Conservation (phyloP, 2,888 invertebrate genomes). For the Agonopterix subpropinquella region DNA sequence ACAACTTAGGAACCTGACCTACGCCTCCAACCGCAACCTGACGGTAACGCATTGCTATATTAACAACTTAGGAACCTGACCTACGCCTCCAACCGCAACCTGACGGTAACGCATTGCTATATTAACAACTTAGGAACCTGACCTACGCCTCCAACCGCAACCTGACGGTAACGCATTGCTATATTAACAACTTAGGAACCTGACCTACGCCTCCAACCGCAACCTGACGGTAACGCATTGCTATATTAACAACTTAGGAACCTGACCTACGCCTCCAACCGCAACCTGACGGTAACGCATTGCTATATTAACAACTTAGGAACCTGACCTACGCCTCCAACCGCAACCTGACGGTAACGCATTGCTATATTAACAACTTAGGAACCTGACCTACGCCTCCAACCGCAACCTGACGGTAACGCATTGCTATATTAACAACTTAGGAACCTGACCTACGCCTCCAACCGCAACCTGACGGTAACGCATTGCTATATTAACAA, state of each 20-base stretch:
- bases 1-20: slow-evolving; percentile 86
- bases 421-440: too few relatives aligned
- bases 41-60: too few relatives aligned
- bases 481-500: too few relatives aligned
- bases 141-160: slow-evolving; percentile 89
- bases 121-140: slow-evolving; percentile 87
- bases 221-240: slow-evolving; percentile 86
- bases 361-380: too few relatives aligned
- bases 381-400: slow-evolving; percentile 87
- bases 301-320: slow-evolving; percentile 88
- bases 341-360: slow-evolving; percentile 85
- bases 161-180: slow-evolving; percentile 83
- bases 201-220: slow-evolving; percentile 87
- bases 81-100: slow-evolving; percentile 86
- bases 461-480: slow-evolving; percentile 88
- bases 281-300: slow-evolving; percentile 86
- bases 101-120: slow-evolving; percentile 85
- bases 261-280: slow-evolving; percentile 86
- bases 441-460: slow-evolving; percentile 86
- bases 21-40: slow-evolving; percentile 87
- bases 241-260: slow-evolving; percentile 89
- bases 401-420: slow-evolving; percentile 86
- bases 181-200: slow-evolving; percentile 87
- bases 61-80: slow-evolving; percentile 88
- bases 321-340: slow-evolving; percentile 88